Conservation (phyloP, 2,113 vertebrate genomes). For the Mirza zaza region DNA sequence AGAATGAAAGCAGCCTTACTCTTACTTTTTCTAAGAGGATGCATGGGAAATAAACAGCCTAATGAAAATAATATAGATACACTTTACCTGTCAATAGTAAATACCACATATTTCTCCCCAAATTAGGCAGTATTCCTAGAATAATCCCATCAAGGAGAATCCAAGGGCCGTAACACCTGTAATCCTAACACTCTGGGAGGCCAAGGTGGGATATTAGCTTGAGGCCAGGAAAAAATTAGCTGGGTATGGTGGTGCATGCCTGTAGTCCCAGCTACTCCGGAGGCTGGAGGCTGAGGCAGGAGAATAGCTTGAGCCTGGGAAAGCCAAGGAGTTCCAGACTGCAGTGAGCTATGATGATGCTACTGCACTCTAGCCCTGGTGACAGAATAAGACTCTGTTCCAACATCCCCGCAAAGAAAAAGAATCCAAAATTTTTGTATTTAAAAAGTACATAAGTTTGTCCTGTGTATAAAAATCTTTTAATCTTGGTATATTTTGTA, state of each 20-base stretch:
- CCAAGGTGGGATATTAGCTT: too few species aligned
- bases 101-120: neutral
- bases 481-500: constrained; percentile 65
- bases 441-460: constrained; percentile 50
- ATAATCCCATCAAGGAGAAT: neutral
- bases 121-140: neutral
- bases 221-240: too few species aligned
- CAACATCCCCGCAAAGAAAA: too few species aligned
- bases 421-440: neutral
- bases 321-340: too few species aligned
- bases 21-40: constrained; percentile 33
- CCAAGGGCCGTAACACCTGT: neutral
- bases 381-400: too few species aligned
- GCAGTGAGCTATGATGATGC: too few species aligned
- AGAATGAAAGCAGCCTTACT: constrained; percentile 48
- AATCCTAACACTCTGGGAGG: too few species aligned
- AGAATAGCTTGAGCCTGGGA: too few species aligned
- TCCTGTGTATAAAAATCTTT: constrained; percentile 60
- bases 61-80: neutral
- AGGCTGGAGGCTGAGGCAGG: too few species aligned
- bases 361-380: too few species aligned
- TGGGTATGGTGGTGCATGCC: too few species aligned
- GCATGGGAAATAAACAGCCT: constrained; percentile 30
- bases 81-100: neutral
- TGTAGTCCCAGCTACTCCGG: too few species aligned